phyloP scores from a whole-genome alignment of 2,888 invertebrate genomes.

The Microplitis deprimator region DNA sequence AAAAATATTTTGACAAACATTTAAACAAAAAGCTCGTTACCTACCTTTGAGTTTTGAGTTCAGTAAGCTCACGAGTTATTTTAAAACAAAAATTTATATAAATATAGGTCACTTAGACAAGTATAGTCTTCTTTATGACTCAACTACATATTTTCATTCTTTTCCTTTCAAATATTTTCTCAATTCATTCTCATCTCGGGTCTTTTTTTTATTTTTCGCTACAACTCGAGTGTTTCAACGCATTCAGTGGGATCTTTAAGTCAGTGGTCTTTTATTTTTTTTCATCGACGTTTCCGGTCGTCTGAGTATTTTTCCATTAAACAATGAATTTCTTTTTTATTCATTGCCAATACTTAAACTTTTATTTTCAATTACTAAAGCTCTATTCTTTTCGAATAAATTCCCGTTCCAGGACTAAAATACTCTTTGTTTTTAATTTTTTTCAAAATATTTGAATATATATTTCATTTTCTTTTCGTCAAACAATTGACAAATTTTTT shows the following conservation, averaged over 20 bases:
- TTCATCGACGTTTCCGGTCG: slow-evolving; percentile 16
- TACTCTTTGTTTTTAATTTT: too few relatives aligned
- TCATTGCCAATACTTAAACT: slow-evolving; percentile 2
- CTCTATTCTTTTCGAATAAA: neutral
- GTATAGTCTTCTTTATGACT: slow-evolving; percentile 32
- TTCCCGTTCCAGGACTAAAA: neutral
- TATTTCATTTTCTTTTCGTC: neutral
- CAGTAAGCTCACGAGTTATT: slow-evolving; percentile 56
- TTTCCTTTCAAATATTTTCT: slow-evolving; percentile 24
- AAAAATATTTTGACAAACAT: neutral
- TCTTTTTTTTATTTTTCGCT: neutral
- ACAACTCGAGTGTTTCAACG: neutral
- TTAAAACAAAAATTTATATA: slow-evolving; percentile 65
- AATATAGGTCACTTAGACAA: slow-evolving; percentile 63
- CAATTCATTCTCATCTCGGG: neutral
- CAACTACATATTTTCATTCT: slow-evolving; percentile 6
- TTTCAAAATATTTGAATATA: neutral
- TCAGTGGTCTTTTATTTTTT: neutral
- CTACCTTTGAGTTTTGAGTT: slow-evolving; percentile 22
- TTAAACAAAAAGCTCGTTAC: neutral
- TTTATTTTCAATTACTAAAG: neutral
- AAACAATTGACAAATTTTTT: neutral
- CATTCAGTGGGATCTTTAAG: slow-evolving; percentile 16
- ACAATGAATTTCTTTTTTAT: slow-evolving; percentile 20
- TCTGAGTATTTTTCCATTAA: slow-evolving; percentile 4